These are phyloP conservation scores for Pecten maximus DNA, from an alignment of 2,888 invertebrate species.

Conservation along the genomic window DNA sequence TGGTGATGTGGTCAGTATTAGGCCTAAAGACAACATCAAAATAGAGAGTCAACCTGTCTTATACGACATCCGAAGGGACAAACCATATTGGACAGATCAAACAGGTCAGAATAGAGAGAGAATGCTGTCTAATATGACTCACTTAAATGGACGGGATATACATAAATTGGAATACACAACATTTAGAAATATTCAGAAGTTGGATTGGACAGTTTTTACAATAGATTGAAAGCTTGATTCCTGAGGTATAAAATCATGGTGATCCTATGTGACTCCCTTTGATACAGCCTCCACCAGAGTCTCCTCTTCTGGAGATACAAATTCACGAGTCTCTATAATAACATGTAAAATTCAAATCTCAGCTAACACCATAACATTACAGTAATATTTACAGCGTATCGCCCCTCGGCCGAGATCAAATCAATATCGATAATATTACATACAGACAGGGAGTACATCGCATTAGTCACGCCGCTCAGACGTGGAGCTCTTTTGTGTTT, in stretches of 20 bases:
- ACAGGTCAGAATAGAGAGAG: background rate
- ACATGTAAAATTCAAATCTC: background rate
- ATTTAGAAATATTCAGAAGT: background rate
- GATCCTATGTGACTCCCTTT: background rate
- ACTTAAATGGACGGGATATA: too few species aligned
- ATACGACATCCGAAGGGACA: background rate
- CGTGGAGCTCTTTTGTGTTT: constrained; percentile 14
- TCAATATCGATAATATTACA: background rate
- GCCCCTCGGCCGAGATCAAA: background rate
- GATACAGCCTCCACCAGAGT: background rate
- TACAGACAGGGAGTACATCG: background rate
- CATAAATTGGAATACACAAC: too few species aligned
- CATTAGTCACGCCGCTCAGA: constrained; percentile 1
- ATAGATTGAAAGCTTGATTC: background rate
- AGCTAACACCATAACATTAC: background rate
- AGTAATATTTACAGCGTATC: background rate
- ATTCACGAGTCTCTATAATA: background rate
- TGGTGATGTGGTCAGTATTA: too few species aligned
- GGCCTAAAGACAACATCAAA: background rate
- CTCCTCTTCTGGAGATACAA: background rate
- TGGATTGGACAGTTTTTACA: background rate
- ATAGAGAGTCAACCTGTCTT: background rate
- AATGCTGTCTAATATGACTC: too few species aligned
- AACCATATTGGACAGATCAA: background rate
- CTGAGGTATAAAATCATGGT: background rate